A percentile compares a stretch with the other conserved stretches of the same genome.
Evolutionary conservation across 2,888 invertebrate species (phyloP).

Genomic region (Molanna angustata): DNA sequence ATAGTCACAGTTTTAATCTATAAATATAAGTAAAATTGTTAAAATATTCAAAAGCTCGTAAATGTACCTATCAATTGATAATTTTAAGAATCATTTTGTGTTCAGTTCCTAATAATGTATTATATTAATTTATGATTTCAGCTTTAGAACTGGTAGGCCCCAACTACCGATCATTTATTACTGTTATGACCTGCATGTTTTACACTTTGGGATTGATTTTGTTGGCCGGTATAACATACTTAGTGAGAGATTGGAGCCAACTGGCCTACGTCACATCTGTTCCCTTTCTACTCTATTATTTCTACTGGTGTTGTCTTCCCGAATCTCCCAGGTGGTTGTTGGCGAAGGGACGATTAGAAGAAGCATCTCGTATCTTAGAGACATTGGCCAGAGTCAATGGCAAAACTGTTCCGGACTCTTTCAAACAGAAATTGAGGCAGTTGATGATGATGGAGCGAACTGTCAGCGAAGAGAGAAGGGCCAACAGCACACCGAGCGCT

Average conservation of each 20-base stretch:
- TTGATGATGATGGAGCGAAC: slow-evolving; percentile 62
- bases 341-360: slow-evolving; percentile 75
- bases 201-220: slow-evolving; percentile 85
- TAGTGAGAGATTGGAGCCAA: slow-evolving; percentile 80
- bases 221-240: slow-evolving; percentile 79
- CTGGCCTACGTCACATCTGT: slow-evolving; percentile 78
- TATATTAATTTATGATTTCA: slow-evolving; percentile 51
- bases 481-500: slow-evolving; percentile 53
- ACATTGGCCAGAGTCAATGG: slow-evolving; percentile 75
- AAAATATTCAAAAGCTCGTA: no score
- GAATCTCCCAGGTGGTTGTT: slow-evolving; percentile 92
- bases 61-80: no score
- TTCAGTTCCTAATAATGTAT: no score
- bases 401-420: slow-evolving; percentile 69
- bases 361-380: slow-evolving; percentile 76
- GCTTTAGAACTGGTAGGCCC: slow-evolving; percentile 90
- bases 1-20: no score
- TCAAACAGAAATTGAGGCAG: slow-evolving; percentile 69
- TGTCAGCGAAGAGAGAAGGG: slow-evolving; percentile 50
- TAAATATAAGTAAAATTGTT: no score
- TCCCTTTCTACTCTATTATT: slow-evolving; percentile 80
- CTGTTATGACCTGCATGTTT: slow-evolving; percentile 88
- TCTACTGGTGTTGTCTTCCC: slow-evolving; percentile 83
- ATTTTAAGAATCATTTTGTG: no score
- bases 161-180: slow-evolving; percentile 87